Evolutionary conservation across 2,888 invertebrate genomes (phyloP), one percentile per base, ranked within the genome.

Genomic region (Brachyopa scutellaris): DNA sequence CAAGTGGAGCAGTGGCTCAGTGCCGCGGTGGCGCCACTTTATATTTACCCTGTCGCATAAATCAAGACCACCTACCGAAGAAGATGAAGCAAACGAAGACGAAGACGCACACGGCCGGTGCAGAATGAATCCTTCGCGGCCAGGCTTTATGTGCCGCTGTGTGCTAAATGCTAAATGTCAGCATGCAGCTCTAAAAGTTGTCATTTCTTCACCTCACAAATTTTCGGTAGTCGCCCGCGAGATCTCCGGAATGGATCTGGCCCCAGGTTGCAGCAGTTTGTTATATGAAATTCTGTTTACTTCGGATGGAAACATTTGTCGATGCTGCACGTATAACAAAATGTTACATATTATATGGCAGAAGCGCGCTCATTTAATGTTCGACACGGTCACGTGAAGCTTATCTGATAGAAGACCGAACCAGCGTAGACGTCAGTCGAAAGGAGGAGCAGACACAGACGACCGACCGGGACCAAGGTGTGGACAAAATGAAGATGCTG

Each of bases 11-110:
- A 72, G 76, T 67, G 72, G 67, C 55, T 67, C 55, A 64, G 72
- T 78, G 83, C 61, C 72, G 83, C 83, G 72, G 78, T 83, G 83
- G 83, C 83, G 83, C 83, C 83, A 83, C 83, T 83, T 83, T 83
- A 83, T 78, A 73, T 67, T 73, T 83, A 31, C 53, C 78, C 73
- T 67, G 83, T 83, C 83, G 78, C 66, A 83, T 83, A 83, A 83
- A 83, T 83, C 83, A 83, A 78, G 83, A 77, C 83, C 83, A 83
- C 83, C 83, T 78, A 83, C 83, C 33, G 73, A 62, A 83, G 67
- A 62, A 26, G 33, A 66, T 23, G 33, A 38, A 51, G 26, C n/a
- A n/a, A n/a, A n/a, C n/a, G n/a, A n/a, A n/a, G 33, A 66, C 26
- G 33, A 38, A 51, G 26, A 42, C 49, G 19, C 59, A 21, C 59